Conservation (phyloP, 1,140 invertebrate species). For the Penaeus chinensis region DNA sequence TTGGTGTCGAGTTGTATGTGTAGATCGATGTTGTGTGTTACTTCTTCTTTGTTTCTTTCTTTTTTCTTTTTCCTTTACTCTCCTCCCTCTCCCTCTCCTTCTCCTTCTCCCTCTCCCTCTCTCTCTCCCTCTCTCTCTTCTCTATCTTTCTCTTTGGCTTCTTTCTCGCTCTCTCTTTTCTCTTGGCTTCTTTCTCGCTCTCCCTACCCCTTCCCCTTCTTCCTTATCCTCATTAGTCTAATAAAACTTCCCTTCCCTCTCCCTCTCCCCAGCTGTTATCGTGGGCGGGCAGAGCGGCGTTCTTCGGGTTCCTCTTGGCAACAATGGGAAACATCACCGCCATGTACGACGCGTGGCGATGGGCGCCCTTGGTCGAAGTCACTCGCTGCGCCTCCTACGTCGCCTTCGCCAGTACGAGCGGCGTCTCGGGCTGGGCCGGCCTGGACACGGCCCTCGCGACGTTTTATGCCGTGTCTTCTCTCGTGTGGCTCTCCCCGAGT, state of each 20-base stretch:
- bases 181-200: too few relatives aligned
- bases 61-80: too few relatives aligned
- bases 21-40: too few relatives aligned
- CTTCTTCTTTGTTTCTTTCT: too few relatives aligned
- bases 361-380: constrained; percentile 56
- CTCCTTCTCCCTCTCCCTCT: too few relatives aligned
- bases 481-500: constrained; percentile 42
- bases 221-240: not conserved
- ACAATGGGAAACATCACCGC: constrained; percentile 39
- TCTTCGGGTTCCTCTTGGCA: constrained; percentile 34
- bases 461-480: constrained; percentile 35
- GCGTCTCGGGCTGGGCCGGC: not conserved
- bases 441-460: constrained; percentile 20
- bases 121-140: too few relatives aligned
- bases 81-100: too few relatives aligned
- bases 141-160: too few relatives aligned
- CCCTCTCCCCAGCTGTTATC: constrained; percentile 23
- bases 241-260: not conserved
- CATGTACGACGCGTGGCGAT: constrained; percentile 51
- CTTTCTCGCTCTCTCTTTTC: too few relatives aligned
- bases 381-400: constrained; percentile 39
- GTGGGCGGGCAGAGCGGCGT: constrained; percentile 1
- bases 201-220: not conserved
- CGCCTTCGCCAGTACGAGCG: constrained; percentile 42
- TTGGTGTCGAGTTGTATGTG: not conserved